phyloP scores from a whole-genome alignment of 1,140 invertebrate genomes.

The Ceratina australensis region DNA sequence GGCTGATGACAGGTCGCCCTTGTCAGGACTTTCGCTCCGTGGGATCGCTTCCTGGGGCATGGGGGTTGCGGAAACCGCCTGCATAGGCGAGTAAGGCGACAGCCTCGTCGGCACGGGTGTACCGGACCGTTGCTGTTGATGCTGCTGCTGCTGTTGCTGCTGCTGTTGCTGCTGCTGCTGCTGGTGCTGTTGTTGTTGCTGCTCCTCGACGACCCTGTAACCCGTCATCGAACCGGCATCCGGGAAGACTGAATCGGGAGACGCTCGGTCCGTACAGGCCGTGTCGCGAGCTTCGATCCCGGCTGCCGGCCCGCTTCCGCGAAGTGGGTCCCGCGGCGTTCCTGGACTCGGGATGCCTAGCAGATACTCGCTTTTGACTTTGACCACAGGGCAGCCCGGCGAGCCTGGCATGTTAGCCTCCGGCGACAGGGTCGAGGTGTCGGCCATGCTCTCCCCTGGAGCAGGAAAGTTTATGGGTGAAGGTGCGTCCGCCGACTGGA shows the following conservation, averaged over 20 bases:
- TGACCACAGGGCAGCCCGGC: slow-evolving; percentile 80
- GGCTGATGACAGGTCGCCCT: slow-evolving; percentile 70
- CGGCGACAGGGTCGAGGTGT: slow-evolving; percentile 93
- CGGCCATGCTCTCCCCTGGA: slow-evolving; percentile 92
- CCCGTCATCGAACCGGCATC: slow-evolving; percentile 61
- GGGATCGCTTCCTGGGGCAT: slow-evolving; percentile 72
- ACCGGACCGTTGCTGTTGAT: slow-evolving; percentile 62
- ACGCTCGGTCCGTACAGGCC: slow-evolving; percentile 72
- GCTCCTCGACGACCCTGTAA: slow-evolving; percentile 71
- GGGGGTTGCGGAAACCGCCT: slow-evolving; percentile 73
- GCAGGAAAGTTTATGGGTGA: slow-evolving; percentile 79
- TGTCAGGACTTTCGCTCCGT: slow-evolving; percentile 74
- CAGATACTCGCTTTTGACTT: slow-evolving; percentile 78
- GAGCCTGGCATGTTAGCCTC: slow-evolving; percentile 88
- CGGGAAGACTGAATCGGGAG: slow-evolving; percentile 77
- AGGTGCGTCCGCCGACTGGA: slow-evolving; percentile 76
- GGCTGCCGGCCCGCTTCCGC: slow-evolving; percentile 51
- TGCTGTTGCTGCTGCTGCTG: slow-evolving; percentile 68
- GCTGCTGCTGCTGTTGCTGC: slow-evolving; percentile 59
- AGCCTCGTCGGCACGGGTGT: slow-evolving; percentile 73
- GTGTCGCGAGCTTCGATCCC: slow-evolving; percentile 65
- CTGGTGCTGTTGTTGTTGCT: slow-evolving; percentile 63
- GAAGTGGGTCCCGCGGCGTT: slow-evolving; percentile 66
- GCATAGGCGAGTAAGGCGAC: slow-evolving; percentile 73
- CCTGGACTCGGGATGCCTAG: slow-evolving; percentile 76